Evolutionary conservation across 2,888 invertebrate genomes (phyloP).

Genomic region (Serripes groenlandicus): DNA sequence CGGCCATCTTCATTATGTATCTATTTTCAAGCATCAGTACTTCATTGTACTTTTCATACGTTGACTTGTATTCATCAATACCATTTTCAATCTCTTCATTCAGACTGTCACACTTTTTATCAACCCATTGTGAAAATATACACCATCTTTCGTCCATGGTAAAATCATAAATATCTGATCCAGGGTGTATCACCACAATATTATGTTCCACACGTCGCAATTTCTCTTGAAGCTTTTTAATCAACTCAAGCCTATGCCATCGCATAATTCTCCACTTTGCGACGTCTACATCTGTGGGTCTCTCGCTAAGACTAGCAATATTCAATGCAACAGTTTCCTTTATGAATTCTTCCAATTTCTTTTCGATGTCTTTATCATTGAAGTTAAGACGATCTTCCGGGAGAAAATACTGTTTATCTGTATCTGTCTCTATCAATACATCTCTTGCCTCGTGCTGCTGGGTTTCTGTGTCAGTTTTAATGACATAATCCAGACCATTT

Average conservation of each 20-base stretch:
- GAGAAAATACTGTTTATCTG: background rate
- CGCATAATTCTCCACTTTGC: background rate
- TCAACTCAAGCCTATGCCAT: background rate
- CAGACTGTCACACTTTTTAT: constrained; percentile 59
- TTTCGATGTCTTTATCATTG: background rate
- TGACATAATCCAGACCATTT: background rate
- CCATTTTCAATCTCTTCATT: constrained; percentile 44
- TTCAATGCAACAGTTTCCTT: background rate
- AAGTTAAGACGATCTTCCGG: background rate
- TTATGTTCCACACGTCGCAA: background rate
- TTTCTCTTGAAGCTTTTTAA: background rate
- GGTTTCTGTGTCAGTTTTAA: background rate
- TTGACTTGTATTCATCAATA: constrained; percentile 34
- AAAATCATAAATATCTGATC: background rate
- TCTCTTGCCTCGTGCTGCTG: background rate
- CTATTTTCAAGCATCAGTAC: constrained; percentile 73
- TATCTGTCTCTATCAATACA: background rate
- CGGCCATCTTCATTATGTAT: constrained; percentile 71
- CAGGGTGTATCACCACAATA: background rate
- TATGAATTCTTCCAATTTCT: background rate
- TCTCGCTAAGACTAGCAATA: background rate
- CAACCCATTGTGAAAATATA: constrained; percentile 86
- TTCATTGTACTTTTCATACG: constrained; percentile 48
- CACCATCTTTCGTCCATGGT: constrained; percentile 86
- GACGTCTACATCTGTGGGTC: background rate